Conservation (phyloP, 2,888 invertebrate genomes). For the Ditylenchus weischeri region DNA sequence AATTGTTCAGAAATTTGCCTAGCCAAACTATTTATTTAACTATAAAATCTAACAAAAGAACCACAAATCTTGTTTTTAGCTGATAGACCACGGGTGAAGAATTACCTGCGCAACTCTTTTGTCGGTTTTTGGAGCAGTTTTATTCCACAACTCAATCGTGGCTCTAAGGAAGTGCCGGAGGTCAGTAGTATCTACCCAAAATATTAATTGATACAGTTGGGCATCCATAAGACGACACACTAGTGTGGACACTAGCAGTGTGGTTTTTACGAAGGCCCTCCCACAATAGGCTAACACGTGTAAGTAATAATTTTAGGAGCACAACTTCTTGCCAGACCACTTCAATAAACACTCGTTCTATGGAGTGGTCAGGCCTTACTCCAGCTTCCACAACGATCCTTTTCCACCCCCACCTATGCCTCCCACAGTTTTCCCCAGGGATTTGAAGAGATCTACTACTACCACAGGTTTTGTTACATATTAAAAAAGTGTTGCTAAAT, state of each 20-base stretch:
- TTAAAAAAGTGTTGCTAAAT: too few species aligned
- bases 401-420: constrained; percentile 58
- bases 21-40: too few species aligned
- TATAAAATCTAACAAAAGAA: too few species aligned
- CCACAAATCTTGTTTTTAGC: constrained; percentile 25
- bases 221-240: constrained; percentile 1
- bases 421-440: constrained; percentile 47
- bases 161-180: constrained; percentile 42
- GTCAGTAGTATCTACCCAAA: constrained; percentile 13
- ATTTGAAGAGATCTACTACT: constrained; percentile 20
- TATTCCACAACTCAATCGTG: constrained; percentile 50
- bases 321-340: constrained; percentile 51
- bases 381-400: constrained; percentile 46
- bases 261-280: too few species aligned
- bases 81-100: constrained; percentile 51
- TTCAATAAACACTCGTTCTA: constrained; percentile 52
- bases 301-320: constrained; percentile 37
- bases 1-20: too few species aligned
- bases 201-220: not conserved
- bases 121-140: constrained; percentile 58
- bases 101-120: constrained; percentile 45
- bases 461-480: not conserved
- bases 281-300: too few species aligned
- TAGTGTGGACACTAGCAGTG: not conserved
- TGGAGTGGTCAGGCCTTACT: constrained; percentile 52